Evolutionary conservation across 1,140 invertebrate genomes (phyloP), one percentile per base, ranked within the genome.

Genomic region (Doryteuthis pealeii): DNA sequence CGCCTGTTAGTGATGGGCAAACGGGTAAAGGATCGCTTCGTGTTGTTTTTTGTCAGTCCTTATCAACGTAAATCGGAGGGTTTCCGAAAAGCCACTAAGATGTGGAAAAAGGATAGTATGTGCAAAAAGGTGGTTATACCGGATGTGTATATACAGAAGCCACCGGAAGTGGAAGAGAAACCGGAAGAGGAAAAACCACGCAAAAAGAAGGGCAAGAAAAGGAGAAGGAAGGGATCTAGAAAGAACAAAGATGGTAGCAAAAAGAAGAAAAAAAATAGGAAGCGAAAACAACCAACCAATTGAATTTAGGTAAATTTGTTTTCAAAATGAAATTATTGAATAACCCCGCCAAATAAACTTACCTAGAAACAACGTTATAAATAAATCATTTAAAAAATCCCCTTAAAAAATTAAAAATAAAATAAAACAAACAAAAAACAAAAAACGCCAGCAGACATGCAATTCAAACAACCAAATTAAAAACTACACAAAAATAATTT

Each of bases 21-120:
- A 5, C 22, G 18, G 12, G 66, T 26, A 26, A 18, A 33, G 31
- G 22, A 68, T 1, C n/a, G 31, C 15, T 68, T 68, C 28, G 15
- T 68, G 15, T 22, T 68, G 1, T 33, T 68, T 12, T 68, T 68
- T 30, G 30, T 68, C 22, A 68, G 66, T 33, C 66, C 66, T 4
- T 68, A 68, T 22, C 66, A 68, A 26, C n/a, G 66, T 8, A 68
- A 68, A 33, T 68, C 66, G 66, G 66, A 68, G 10, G 32, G 66
- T 12, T 68, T 68, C 10, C 66, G 66, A 32, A 32, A 26, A 30
- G 66, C 66, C 22, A 33, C 32, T 5, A 68, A 33, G 22, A 33
- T 33, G 66, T 68, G 66, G 66, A 68, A 68, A 30, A 68, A 68
- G 31, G 32, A 68, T 0, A 33, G 30, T 30, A 26, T 32, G 31